These are phyloP conservation scores for Zosterops borbonicus DNA, from an alignment of 2,113 vertebrate genomes.

Conservation along the genomic window DNA sequence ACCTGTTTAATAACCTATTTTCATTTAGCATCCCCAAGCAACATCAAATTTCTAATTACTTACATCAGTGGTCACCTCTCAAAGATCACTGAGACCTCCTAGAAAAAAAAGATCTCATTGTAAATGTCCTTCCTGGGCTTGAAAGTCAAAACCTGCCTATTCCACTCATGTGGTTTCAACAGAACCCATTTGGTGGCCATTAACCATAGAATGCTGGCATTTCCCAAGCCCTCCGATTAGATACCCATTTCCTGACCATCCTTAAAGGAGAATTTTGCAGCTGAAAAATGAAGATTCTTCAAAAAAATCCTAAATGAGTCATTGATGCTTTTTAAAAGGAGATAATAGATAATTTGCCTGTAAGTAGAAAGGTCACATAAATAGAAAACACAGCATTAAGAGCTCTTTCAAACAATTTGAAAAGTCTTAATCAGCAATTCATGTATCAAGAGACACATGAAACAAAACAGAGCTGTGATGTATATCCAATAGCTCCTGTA, in stretches of 20 bases:
- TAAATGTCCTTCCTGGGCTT: neutral
- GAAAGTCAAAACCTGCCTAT: neutral
- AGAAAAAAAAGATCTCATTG: neutral
- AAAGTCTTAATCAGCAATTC: neutral
- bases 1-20: conserved; percentile 4
- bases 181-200: neutral
- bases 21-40: conserved; percentile 4
- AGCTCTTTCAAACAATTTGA: neutral
- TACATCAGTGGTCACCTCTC: neutral
- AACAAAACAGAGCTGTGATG: neutral
- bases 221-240: neutral
- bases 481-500: neutral
- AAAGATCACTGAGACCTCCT: neutral
- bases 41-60: conserved; percentile 4
- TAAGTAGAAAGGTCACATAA: neutral
- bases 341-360: neutral
- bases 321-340: neutral
- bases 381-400: neutral
- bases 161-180: neutral
- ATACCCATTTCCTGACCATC: neutral
- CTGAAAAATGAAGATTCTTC: neutral
- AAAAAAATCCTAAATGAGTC: neutral
- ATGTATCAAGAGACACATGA: neutral
- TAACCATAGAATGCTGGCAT: neutral
- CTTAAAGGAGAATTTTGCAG: neutral